phyloP scores from a whole-genome alignment of 2,113 vertebrate genomes.

The Cololabis saira region DNA sequence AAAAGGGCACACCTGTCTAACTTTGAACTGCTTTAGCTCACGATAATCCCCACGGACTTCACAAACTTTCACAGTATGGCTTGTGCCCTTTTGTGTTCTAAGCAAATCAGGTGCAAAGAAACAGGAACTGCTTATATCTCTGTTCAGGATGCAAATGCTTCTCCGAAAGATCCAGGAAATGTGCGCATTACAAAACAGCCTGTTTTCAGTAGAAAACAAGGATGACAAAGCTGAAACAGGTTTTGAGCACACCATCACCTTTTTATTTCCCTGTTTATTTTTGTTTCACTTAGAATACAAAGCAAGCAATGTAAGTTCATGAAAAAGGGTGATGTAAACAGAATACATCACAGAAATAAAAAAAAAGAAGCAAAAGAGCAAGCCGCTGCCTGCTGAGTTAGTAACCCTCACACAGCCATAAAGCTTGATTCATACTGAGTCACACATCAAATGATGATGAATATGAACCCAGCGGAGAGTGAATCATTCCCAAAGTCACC shows the following conservation, averaged over 20 bases:
- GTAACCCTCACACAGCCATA: slow-evolving; percentile 22
- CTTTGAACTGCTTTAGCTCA: background rate
- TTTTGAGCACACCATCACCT: background rate
- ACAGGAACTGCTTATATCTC: slow-evolving; percentile 26
- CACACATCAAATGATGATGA: slow-evolving; percentile 36
- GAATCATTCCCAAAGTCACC: slow-evolving; percentile 32
- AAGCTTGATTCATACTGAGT: slow-evolving; percentile 66
- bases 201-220: slow-evolving; percentile 11
- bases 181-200: background rate
- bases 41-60: background rate
- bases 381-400: slow-evolving; percentile 50
- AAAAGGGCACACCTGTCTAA: slow-evolving; percentile 42
- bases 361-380: slow-evolving; percentile 34
- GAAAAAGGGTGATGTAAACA: background rate
- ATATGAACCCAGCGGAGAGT: slow-evolving; percentile 8
- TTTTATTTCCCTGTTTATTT: background rate
- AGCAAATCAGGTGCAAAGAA: slow-evolving; percentile 60
- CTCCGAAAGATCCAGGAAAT: slow-evolving; percentile 7
- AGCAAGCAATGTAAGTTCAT: slow-evolving; percentile 1
- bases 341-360: slow-evolving; percentile 2
- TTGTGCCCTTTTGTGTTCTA: slow-evolving; percentile 46
- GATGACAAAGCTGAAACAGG: background rate
- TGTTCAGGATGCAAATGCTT: slow-evolving; percentile 58
- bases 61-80: background rate
- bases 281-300: slow-evolving; percentile 19